Evolutionary conservation across 92 coral and sea anemone species (phyloP), one percentile per base, ranked within the genome.

Genomic region (Metridium senile): DNA sequence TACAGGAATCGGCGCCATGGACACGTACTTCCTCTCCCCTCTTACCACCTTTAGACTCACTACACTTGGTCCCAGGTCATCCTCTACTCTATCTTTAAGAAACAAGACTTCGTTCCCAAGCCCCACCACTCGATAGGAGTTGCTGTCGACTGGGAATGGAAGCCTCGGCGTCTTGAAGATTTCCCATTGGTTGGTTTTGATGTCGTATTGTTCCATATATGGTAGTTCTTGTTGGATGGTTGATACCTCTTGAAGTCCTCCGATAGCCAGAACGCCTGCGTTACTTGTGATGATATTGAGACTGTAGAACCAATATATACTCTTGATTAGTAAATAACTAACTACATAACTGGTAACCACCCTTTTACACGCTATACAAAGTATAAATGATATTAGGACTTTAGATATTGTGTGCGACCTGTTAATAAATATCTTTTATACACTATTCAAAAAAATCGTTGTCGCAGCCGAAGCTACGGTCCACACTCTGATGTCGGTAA

Each of bases 201-300:
- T 63, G 58, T 83, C 69, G 85, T 92, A 94, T 61, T 73, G 79
- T 47, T 94, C 98, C 71, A 89, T 84, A 62, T 86, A 92, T 20
- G 98, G 76, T n/a, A 82, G 78, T 28, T 74, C 79, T 27, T 88
- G 93, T 30, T 81, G 82, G 11, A 58, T 87, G 32, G 85, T 77
- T 6, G 88, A 79, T 19, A 87, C 92, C 58, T 94, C 98, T 49
- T 84, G 81, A 11, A 93, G 70, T 1, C 98, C 98, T 20, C 98
- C 97, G 43, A 94, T 80, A 22, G 95, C 98, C 21, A 81, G 72
- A 20, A 89, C 67, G 27, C 66, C 33, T 52, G 72, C 66, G 22
- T 82, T 58, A 22, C 74, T 64, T 7, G 80, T 58, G 31, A 86
- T 87, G 74, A 92, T 67, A 17, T 89, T 86, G 45, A 87, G 86